Percentiles rank a stretch among this genome's conserved stretches.
Conservation (phyloP, 2,797 vertebrate species). For the Emydoidea blandingii region DNA sequence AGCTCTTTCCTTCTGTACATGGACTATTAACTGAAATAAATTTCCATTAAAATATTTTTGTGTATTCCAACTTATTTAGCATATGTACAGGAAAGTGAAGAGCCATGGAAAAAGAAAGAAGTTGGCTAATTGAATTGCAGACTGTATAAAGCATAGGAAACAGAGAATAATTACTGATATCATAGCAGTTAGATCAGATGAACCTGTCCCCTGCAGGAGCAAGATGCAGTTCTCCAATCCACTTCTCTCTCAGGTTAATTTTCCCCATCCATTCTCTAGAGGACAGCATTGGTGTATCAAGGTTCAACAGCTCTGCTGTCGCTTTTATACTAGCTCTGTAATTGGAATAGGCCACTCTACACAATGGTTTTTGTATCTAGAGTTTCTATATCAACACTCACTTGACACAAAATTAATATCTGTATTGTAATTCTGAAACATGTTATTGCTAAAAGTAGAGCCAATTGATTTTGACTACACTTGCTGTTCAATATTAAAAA, state of each 20-base stretch:
- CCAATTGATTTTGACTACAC: background rate
- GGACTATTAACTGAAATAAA: background rate
- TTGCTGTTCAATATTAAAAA: background rate
- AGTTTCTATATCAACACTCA: background rate
- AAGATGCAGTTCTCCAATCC: background rate
- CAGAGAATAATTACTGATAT: background rate
- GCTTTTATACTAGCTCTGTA: background rate
- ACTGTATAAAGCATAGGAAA: background rate
- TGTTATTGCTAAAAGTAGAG: background rate
- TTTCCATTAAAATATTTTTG: background rate
- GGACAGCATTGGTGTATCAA: background rate
- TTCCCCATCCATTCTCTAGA: background rate
- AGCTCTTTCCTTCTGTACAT: background rate
- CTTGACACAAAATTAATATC: background rate
- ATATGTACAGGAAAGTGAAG: background rate
- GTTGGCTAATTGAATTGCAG: background rate
- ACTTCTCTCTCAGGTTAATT: conserved; percentile 24
- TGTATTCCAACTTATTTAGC: background rate
- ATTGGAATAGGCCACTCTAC: background rate
- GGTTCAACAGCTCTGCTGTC: conserved; percentile 12
- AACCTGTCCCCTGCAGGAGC: background rate
- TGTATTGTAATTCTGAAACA: background rate
- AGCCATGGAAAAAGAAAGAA: background rate
- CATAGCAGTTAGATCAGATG: background rate
- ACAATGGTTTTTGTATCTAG: background rate